Base-by-base conservation (phyloP, 2,888 invertebrate genomes). In the Anorthoa munda region DNA sequence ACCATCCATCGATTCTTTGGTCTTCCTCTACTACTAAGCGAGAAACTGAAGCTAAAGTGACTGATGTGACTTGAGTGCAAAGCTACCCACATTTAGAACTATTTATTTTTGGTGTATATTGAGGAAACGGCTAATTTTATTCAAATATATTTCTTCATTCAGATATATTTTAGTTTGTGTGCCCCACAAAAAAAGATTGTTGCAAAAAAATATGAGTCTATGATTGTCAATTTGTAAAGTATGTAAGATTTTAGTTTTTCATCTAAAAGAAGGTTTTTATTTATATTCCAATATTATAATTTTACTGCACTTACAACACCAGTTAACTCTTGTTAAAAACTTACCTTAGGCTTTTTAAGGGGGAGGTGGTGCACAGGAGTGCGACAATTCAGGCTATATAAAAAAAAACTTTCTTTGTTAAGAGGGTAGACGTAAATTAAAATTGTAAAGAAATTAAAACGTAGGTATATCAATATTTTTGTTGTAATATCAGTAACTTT, bases 371-470 rank as follows among this genome's bases (percentile, higher is more conserved):
- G 1, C 39, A 7, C 39, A 39, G 39, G 0, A 39, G 1, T 39
- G 39, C 9, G 39, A 39, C 39, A 39, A 39, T 39, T 39, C 39
- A 9, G 39, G 39, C 39, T 39, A 39, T 9, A 39, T 39, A 39
- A 9, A 39, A 39, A 9, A 9, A 39, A 31, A 58, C 0, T 5
- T 46, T 26, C 5, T 15, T 51, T 45, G 13, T 39, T n/a, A 72
- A 13, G 51, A 55, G 18, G 56, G 26, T 74, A 51, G 58, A 4
- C 74, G 56, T 74, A 46, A 50, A 74, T 64, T 56, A 18, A 58
- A 74, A 65, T 31, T 65, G 75, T 74, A 75, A 74, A 74, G 12
- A 74, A 58, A 74, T 4, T 4, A 51, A 46, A n/a, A 23, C 17
- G 13, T 51, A 59, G 45, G 21, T 74, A 74, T 58, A 51, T 50